Evolutionary conservation across 1,140 invertebrate species (phyloP).

Genomic region (Gonatopus flavifemur): DNA sequence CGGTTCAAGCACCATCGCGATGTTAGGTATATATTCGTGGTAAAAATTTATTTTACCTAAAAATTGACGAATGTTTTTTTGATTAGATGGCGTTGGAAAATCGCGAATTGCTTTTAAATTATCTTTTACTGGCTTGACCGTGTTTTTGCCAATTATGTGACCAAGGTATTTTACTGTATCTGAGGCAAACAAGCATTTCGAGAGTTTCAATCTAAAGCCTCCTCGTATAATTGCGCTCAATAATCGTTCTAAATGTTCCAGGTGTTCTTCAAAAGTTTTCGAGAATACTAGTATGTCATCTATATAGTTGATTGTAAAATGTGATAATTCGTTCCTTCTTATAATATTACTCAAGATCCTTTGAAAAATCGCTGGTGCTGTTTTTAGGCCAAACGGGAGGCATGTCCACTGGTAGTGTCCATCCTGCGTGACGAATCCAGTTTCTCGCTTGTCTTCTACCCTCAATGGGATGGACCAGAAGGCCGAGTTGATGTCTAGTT

Average conservation of each 20-base stretch:
- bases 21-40: neutral
- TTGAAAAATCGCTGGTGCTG: constrained; percentile 30
- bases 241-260: constrained; percentile 11
- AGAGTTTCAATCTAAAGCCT: constrained; percentile 3
- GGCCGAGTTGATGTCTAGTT: constrained; percentile 42
- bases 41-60: constrained; percentile 9
- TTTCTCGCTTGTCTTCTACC: constrained; percentile 38
- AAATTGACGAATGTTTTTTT: constrained; percentile 4
- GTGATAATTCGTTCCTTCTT: constrained; percentile 38
- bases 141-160: constrained; percentile 11
- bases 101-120: constrained; percentile 3
- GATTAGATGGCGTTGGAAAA: neutral
- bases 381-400: constrained; percentile 39
- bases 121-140: constrained; percentile 3
- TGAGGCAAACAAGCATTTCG: constrained; percentile 7
- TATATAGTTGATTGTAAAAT: constrained; percentile 37
- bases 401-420: constrained; percentile 42
- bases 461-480: constrained; percentile 44
- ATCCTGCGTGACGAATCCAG: constrained; percentile 43
- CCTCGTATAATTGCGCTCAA: constrained; percentile 1
- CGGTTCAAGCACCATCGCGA: neutral
- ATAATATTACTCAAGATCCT: constrained; percentile 30
- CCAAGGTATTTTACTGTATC: constrained; percentile 8
- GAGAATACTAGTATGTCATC: constrained; percentile 39
- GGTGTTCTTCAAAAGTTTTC: constrained; percentile 32